These are phyloP conservation scores for Cebus imitator DNA, from an alignment of 2,113 vertebrate genomes.

Conservation along the genomic window DNA sequence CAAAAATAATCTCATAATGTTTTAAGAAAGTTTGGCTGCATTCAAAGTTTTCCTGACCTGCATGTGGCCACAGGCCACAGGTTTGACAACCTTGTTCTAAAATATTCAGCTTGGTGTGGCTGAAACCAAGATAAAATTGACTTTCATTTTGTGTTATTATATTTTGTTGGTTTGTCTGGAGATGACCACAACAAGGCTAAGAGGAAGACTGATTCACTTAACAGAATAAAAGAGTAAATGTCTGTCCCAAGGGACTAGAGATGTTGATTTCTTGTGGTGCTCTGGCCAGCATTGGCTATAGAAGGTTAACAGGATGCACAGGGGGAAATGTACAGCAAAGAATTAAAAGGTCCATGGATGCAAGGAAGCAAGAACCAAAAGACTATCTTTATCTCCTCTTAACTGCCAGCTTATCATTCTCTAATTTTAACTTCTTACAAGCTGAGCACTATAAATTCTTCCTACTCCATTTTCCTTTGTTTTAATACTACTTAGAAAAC, in stretches of 20 bases:
- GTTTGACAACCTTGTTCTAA: too few species aligned
- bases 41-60: too few species aligned
- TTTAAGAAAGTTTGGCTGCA: too few species aligned
- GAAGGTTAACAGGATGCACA: not conserved
- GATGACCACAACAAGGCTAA: not conserved
- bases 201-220: not conserved
- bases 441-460: not conserved
- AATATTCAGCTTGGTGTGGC: not conserved
- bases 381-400: not conserved
- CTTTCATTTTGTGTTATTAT: not conserved
- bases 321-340: not conserved
- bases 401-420: not conserved
- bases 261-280: not conserved
- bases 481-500: not conserved
- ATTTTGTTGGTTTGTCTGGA: not conserved
- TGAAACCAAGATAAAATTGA: not conserved
- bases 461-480: not conserved
- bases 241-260: too few species aligned
- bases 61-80: too few species aligned
- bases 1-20: too few species aligned
- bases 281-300: not conserved
- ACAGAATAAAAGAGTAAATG: not conserved
- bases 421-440: not conserved
- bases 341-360: not conserved
- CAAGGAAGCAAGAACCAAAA: not conserved